A percentile compares a stretch with the other conserved stretches of the same genome.
phyloP scores from a whole-genome alignment of 2,113 vertebrate species.

The Apus apus region DNA sequence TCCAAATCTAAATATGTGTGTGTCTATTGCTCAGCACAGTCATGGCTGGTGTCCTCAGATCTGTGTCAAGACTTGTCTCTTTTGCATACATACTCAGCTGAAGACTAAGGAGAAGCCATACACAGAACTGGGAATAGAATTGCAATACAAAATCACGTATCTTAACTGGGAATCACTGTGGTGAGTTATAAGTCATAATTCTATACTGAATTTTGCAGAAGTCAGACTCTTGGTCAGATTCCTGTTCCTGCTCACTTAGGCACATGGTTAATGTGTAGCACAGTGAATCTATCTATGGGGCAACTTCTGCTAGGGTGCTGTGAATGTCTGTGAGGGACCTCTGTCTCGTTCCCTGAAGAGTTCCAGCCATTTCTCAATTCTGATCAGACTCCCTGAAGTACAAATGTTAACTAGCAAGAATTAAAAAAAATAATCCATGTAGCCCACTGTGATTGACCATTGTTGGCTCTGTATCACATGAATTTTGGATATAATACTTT shows the following conservation, averaged over 20 bases:
- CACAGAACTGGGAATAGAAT: neutral
- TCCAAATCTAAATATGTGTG: neutral
- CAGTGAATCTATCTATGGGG: neutral
- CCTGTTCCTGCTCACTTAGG: neutral
- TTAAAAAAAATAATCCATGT: neutral
- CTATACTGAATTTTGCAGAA: neutral
- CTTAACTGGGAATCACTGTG: neutral
- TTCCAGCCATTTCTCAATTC: neutral
- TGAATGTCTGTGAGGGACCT: neutral
- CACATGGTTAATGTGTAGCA: neutral
- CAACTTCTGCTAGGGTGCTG: neutral
- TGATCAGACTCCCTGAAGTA: neutral
- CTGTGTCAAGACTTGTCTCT: neutral
- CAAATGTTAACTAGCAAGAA: neutral
- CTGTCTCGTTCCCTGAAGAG: neutral
- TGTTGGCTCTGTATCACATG: neutral
- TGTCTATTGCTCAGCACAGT: neutral
- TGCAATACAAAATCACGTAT: neutral
- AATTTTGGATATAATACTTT: rapidly evolving
- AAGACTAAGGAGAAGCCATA: neutral
- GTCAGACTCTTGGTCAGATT: neutral
- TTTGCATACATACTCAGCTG: neutral
- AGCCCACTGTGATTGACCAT: neutral
- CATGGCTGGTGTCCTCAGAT: neutral
- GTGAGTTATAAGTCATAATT: neutral